Conservation (phyloP, 23 tunicate genomes). For the Styela clava region DNA sequence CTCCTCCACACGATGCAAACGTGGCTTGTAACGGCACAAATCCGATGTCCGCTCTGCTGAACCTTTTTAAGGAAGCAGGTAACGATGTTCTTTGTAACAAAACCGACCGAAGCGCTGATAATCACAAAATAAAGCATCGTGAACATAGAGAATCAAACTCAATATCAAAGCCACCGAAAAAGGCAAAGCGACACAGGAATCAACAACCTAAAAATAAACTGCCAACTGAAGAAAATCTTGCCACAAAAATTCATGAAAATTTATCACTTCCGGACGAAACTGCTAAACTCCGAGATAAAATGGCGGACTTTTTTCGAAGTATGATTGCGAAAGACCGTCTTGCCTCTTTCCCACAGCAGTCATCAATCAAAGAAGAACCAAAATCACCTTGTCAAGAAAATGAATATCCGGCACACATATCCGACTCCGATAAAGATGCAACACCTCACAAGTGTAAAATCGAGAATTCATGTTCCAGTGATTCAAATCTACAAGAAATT, state of each 20-base stretch:
- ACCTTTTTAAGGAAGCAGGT: conserved; percentile 12
- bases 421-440: not conserved
- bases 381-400: not conserved
- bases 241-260: not conserved
- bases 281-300: conserved; percentile 13
- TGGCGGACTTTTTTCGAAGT: conserved; percentile 24
- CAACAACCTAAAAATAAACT: not conserved
- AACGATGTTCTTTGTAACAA: not conserved
- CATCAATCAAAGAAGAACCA: not conserved
- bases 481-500: not conserved
- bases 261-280: conserved; percentile 1
- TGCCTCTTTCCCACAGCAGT: not conserved
- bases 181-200: conserved; percentile 1
- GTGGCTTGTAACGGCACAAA: not conserved
- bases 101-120: not conserved
- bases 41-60: conserved; percentile 33
- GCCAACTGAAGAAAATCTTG: not conserved
- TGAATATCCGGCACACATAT: not conserved
- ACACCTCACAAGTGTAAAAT: not conserved
- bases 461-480: not conserved
- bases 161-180: conserved; percentile 3
- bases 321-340: conserved; percentile 14
- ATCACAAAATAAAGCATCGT: not conserved
- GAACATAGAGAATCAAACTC: not conserved
- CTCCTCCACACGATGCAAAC: not conserved